phyloP scores from a whole-genome alignment of 2,113 vertebrate species.

The Rhombomys opimus region DNA sequence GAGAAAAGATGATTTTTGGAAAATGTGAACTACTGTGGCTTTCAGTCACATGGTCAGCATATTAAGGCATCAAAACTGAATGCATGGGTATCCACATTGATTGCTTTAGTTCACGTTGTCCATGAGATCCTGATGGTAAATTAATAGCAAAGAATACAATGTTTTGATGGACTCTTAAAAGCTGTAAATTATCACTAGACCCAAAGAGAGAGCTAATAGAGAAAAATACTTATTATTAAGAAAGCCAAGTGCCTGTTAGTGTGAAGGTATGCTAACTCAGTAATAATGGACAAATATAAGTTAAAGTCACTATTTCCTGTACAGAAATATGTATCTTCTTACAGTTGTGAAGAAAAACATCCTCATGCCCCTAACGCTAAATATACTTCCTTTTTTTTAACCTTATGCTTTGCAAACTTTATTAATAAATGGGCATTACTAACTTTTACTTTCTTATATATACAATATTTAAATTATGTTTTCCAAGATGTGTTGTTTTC shows the following conservation, averaged over 20 bases:
- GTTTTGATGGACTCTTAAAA: not conserved
- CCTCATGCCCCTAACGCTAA: not conserved
- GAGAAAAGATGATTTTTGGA: not conserved
- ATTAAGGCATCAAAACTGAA: not conserved
- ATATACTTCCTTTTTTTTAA: not conserved
- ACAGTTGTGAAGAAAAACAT: not conserved
- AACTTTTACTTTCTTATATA: conserved; percentile 82
- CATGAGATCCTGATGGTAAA: not conserved
- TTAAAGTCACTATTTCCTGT: not conserved
- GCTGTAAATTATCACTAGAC: not conserved
- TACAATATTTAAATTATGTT: conserved; percentile 80
- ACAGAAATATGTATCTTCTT: not conserved
- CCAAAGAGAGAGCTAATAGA: not conserved
- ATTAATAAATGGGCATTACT: conserved; percentile 86
- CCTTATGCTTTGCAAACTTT: conserved; percentile 87
- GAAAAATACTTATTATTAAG: not conserved
- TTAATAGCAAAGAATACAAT: not conserved
- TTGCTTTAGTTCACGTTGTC: not conserved
- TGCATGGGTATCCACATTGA: not conserved
- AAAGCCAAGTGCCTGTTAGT: not conserved
- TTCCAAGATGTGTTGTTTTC: conserved; percentile 49
- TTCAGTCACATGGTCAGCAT: not conserved
- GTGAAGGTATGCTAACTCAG: not conserved
- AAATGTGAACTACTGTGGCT: not conserved
- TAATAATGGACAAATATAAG: not conserved